Evolutionary conservation across 2,888 invertebrate species (phyloP), one percentile per base, ranked within the genome.

Genomic region (Drosophila kuntzei): DNA sequence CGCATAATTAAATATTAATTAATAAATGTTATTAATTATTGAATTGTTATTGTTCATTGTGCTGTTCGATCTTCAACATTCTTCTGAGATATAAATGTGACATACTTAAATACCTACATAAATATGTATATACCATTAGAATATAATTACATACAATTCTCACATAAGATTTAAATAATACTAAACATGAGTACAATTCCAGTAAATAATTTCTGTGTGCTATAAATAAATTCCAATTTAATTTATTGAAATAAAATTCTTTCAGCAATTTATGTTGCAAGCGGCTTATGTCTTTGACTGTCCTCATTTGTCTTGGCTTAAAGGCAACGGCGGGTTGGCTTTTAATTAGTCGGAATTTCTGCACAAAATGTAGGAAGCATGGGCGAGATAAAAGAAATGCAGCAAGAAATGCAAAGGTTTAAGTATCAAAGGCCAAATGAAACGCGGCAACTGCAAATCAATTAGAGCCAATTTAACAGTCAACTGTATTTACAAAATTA

Each of bases 181-280:
- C 27, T 9, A 27, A 2, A 32, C 41, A 66, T 62, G 34, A 46
- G 32, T 67, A 71, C 49, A 34, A 68, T 72, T 72, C 69, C 51
- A 81, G 75, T 81, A 87, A 63, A 86, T 47, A 62, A 27, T 16
- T 80, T 81, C 55, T 67, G 61, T 81, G 87, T 84, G 87, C 85
- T 79, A 74, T 74, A 74, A 87, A 87, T 76, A 77, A 82, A 84
- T 54, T 63, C 39, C 47, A 81, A 68, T 63, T 66, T 71, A 68
- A 84, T 74, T 84, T 79, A 80, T 67, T 76, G 29, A 72, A 76
- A 29, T 22, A 20, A n/a, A n/a, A 37, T 18, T 25, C n/a, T 14
- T 8, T 5, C 9, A 22, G 6, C 7, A 12, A 39, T 25, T 22
- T 39, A 16, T 27, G n/a, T 14, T 46, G 37, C 14, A 34, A 49